These are phyloP conservation scores for Leptobrachium leishanense DNA, from an alignment of 2,113 vertebrate species.

Conservation along the genomic window DNA sequence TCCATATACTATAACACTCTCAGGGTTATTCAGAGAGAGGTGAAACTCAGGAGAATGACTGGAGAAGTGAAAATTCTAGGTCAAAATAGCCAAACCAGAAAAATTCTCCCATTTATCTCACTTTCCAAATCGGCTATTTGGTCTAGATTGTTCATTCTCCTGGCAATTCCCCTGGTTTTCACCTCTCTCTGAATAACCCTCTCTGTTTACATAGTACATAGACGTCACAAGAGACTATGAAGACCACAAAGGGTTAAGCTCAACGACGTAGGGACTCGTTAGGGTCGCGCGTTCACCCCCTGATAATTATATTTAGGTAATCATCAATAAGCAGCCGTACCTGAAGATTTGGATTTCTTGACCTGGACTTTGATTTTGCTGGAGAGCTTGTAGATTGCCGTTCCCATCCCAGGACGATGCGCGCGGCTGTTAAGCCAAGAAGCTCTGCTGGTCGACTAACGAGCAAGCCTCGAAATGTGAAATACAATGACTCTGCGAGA, in stretches of 20 bases:
- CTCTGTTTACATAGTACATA: too few relatives aligned
- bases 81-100: too few relatives aligned
- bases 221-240: too few relatives aligned
- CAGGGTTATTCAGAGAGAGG: too few relatives aligned
- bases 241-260: not conserved
- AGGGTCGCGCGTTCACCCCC: not conserved
- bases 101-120: too few relatives aligned
- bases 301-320: not conserved
- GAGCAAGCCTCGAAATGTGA: slow-evolving; percentile 21
- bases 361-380: slow-evolving; percentile 57
- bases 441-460: slow-evolving; percentile 46
- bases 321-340: slow-evolving; percentile 47
- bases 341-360: slow-evolving; percentile 58
- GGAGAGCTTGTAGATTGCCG: slow-evolving; percentile 57
- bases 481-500: slow-evolving; percentile 22
- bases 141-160: too few relatives aligned
- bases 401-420: slow-evolving; percentile 52
- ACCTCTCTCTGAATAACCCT: too few relatives aligned
- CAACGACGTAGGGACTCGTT: not conserved
- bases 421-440: slow-evolving; percentile 1
- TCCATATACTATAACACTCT: too few relatives aligned
- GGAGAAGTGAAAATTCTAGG: too few relatives aligned
- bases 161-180: too few relatives aligned
- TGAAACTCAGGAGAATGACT: too few relatives aligned
- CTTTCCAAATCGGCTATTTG: too few relatives aligned